These are phyloP conservation scores for Oligia strigilis DNA, from an alignment of 2,888 invertebrate species.

Conservation along the genomic window DNA sequence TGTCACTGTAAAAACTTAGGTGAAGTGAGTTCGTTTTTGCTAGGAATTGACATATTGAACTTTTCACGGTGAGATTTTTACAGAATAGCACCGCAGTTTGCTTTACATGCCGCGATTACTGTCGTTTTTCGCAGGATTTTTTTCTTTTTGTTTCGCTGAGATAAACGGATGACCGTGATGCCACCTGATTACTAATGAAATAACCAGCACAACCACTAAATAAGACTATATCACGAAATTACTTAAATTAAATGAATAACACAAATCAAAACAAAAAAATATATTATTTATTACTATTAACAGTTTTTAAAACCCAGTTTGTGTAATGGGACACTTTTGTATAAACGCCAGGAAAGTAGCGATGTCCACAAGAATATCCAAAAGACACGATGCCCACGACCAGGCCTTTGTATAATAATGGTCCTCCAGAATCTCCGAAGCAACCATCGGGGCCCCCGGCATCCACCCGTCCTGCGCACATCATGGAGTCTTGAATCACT, in stretches of 20 bases:
- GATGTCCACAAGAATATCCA: conserved; percentile 85
- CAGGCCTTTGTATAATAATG: conserved; percentile 84
- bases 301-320: conserved; percentile 84
- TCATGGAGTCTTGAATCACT: conserved; percentile 81
- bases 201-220: background rate
- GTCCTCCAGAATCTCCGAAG: conserved; percentile 87
- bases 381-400: conserved; percentile 86
- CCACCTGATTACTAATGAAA: background rate
- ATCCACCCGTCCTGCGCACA: conserved; percentile 84
- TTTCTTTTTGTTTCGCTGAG: too few relatives aligned
- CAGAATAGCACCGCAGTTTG: too few relatives aligned
- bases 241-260: background rate
- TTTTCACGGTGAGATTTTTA: too few relatives aligned
- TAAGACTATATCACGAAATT: background rate
- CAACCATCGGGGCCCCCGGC: conserved; percentile 85
- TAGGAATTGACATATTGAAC: too few relatives aligned
- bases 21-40: too few relatives aligned
- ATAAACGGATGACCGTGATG: too few relatives aligned
- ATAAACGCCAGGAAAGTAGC: conserved; percentile 85
- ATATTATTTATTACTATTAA: conserved; percentile 79
- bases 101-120: too few relatives aligned
- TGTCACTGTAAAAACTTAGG: too few relatives aligned
- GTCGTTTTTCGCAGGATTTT: too few relatives aligned
- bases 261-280: background rate
- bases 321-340: conserved; percentile 85